A percentile compares a stretch with the other conserved stretches of the same genome.
phyloP scores from a whole-genome alignment of 2,113 vertebrate genomes.

The Istiophorus platypterus region DNA sequence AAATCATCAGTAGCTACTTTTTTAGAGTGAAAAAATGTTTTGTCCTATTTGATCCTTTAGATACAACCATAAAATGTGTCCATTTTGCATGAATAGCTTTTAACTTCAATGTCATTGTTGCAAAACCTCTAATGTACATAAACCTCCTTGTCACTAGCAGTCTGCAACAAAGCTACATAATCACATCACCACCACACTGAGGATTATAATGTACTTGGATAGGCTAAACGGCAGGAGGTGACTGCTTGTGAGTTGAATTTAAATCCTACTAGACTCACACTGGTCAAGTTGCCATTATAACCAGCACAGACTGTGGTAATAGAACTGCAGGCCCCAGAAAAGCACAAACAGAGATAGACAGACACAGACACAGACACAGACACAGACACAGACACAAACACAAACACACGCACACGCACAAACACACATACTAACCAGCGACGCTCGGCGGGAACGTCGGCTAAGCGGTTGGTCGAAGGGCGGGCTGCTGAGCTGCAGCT shows the following conservation, averaged over 20 bases:
- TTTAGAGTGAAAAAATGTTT: background rate
- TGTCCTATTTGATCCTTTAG: background rate
- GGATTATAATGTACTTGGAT: constrained; percentile 41
- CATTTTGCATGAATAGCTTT: background rate
- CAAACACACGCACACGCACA: constrained; percentile 4
- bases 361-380: constrained; percentile 29
- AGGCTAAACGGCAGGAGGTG: constrained; percentile 35
- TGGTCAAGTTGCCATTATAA: constrained; percentile 69
- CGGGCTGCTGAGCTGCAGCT: constrained; percentile 95
- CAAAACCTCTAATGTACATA: background rate
- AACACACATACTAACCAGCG: constrained; percentile 85
- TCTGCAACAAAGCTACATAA: background rate
- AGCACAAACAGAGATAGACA: constrained; percentile 23
- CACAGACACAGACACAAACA: constrained; percentile 24
- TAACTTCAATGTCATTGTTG: background rate
- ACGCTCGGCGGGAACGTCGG: constrained; percentile 94
- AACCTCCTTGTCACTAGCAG: background rate
- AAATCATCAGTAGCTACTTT: background rate
- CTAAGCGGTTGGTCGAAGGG: constrained; percentile 97
- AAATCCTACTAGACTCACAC: constrained; percentile 43
- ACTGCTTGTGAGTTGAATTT: constrained; percentile 35
- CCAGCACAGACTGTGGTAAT: constrained; percentile 32
- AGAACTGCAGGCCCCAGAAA: background rate
- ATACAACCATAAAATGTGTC: background rate
- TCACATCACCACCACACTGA: background rate